A percentile compares a stretch with the other conserved stretches of the same genome.
Evolutionary conservation across 2,113 vertebrate species (phyloP).

Genomic region (Leucosticte australis): DNA sequence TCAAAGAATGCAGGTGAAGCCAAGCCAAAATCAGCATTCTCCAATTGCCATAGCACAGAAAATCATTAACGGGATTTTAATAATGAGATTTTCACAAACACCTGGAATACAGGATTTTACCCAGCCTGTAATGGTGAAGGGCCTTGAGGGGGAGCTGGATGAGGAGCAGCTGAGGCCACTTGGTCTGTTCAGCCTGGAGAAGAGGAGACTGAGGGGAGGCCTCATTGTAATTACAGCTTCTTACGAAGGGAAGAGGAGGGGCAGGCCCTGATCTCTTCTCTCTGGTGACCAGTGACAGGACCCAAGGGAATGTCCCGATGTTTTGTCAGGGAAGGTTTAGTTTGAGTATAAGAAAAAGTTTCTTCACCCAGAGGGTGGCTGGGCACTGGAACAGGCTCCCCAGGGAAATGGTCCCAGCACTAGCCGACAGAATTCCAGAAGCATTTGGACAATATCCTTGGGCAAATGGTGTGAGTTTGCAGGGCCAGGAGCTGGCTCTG

Average conservation of each 20-base stretch:
- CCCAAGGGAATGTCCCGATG: background rate
- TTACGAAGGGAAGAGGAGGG: accelerated
- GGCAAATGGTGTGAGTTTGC: background rate
- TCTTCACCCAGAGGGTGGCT: background rate
- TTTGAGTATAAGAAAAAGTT: background rate
- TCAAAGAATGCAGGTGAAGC: background rate
- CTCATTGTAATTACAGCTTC: background rate
- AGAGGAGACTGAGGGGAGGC: background rate
- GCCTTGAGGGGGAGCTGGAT: background rate
- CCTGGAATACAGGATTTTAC: background rate
- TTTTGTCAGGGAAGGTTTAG: background rate
- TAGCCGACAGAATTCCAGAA: background rate
- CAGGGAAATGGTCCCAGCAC: background rate
- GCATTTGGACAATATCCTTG: background rate
- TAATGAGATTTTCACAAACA: background rate
- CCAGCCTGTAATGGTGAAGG: background rate
- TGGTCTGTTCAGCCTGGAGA: background rate
- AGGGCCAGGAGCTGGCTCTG: background rate
- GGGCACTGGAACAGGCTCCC: background rate
- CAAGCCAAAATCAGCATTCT: background rate
- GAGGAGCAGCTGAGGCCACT: background rate
- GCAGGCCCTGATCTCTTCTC: background rate
- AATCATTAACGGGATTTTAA: background rate
- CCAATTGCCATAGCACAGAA: background rate
- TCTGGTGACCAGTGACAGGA: background rate